Percentiles rank a stretch among this genome's conserved stretches.
Conservation (phyloP, 2,113 vertebrate genomes). For the Barnardius zonarius region DNA sequence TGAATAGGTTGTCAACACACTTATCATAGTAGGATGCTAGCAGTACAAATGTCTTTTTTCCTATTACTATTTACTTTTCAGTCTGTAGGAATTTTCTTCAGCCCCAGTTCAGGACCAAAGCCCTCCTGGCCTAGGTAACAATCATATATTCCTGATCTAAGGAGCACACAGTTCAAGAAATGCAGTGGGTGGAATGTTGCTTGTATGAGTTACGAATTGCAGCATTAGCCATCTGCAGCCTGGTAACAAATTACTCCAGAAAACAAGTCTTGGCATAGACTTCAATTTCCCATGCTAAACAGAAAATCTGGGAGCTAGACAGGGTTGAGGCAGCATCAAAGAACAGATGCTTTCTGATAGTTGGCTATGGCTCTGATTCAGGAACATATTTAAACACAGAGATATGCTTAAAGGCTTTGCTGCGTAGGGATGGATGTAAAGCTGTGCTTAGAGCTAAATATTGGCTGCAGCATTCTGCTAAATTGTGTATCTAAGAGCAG, state of each 20-base stretch:
- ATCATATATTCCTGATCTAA: not conserved
- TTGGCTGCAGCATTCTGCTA: not conserved
- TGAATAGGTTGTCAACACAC: not conserved
- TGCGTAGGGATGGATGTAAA: not conserved
- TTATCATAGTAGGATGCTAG: not conserved
- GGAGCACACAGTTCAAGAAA: not conserved
- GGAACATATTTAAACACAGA: slow-evolving; percentile 4
- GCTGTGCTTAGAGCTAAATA: not conserved
- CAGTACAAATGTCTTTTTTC: not conserved
- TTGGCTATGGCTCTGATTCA: slow-evolving; percentile 11
- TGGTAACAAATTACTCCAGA: not conserved
- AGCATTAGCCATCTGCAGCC: slow-evolving; percentile 26
- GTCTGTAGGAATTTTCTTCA: not conserved
- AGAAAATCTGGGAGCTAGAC: slow-evolving; percentile 25
- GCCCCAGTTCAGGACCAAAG: not conserved
- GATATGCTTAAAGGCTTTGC: not conserved
- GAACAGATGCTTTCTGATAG: slow-evolving; percentile 43
- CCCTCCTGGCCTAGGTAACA: not conserved
- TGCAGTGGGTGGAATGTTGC: not conserved
- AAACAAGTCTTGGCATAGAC: slow-evolving; percentile 26
- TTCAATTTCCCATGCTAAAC: not conserved
- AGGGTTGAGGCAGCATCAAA: not conserved
- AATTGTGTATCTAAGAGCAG: not conserved
- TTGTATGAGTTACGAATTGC: not conserved
- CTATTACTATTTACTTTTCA: not conserved